These are phyloP conservation scores for Vicugna pacos DNA, from an alignment of 2,113 vertebrate species.

Conservation along the genomic window DNA sequence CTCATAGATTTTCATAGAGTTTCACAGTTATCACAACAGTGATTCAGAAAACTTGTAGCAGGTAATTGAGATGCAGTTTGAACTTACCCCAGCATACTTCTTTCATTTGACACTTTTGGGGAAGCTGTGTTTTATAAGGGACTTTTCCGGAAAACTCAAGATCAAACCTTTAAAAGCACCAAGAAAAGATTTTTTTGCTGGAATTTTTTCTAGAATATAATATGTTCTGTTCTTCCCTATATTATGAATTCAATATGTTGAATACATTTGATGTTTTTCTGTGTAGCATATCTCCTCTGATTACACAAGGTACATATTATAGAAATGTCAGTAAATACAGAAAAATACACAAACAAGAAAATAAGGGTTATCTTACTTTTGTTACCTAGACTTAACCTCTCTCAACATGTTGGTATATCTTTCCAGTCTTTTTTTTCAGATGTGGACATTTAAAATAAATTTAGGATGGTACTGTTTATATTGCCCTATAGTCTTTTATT, in stretches of 20 bases:
- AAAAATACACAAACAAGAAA: constrained; percentile 38
- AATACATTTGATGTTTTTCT: constrained; percentile 32
- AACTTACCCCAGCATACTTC: not conserved
- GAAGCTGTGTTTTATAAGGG: constrained; percentile 62
- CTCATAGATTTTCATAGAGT: not conserved
- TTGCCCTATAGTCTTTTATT: constrained; percentile 50
- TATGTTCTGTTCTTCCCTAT: constrained; percentile 13
- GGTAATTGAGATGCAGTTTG: constrained; percentile 54
- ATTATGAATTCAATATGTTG: constrained; percentile 27
- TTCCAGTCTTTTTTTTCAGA: not conserved
- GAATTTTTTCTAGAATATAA: constrained; percentile 38
- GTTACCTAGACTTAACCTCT: not conserved
- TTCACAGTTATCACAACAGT: not conserved
- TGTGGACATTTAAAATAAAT: constrained; percentile 58
- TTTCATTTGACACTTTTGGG: constrained; percentile 57
- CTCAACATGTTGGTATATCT: constrained; percentile 30
- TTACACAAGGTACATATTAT: constrained; percentile 17
- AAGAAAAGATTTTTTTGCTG: constrained; percentile 52
- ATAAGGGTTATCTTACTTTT: constrained; percentile 44
- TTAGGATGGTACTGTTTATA: not conserved
- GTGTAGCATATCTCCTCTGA: not conserved
- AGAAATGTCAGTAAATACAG: constrained; percentile 49
- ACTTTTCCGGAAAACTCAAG: constrained; percentile 45
- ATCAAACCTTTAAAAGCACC: constrained; percentile 58
- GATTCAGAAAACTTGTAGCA: constrained; percentile 57